Evolutionary conservation across 2,113 vertebrate species (phyloP).

Genomic region (Hippocampus guttulatus): DNA sequence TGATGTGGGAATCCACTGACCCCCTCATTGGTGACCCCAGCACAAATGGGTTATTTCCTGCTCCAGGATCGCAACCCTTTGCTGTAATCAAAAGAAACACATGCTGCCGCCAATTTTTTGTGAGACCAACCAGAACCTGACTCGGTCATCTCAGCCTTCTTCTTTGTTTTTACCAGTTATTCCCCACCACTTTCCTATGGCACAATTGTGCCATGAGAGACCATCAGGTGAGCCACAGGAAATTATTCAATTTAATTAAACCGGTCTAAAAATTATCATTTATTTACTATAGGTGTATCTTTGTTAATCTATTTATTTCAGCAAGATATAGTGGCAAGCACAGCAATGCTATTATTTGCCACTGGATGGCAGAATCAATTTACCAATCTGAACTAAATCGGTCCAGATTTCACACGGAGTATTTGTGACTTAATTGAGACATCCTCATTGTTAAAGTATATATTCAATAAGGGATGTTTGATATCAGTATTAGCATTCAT

Average conservation of each 20-base stretch:
- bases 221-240: background rate
- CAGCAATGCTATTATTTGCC: background rate
- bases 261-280: background rate
- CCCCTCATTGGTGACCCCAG: conserved; percentile 41
- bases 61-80: conserved; percentile 37
- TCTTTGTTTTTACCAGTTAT: background rate
- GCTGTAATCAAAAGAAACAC: conserved; percentile 51
- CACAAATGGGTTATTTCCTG: conserved; percentile 55
- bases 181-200: background rate
- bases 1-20: conserved; percentile 61
- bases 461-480: no score
- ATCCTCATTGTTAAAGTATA: no score
- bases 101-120: conserved; percentile 7
- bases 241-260: background rate
- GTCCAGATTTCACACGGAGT: no score
- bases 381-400: background rate
- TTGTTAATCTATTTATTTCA: background rate
- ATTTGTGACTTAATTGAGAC: no score
- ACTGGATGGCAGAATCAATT: background rate
- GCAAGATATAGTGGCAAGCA: background rate
- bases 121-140: conserved; percentile 10
- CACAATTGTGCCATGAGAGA: background rate
- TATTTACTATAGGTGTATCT: background rate
- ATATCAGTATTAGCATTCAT: no score
- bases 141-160: conserved; percentile 7